These are phyloP conservation scores for Allygus modestus DNA, from an alignment of 2,888 invertebrate genomes.

Conservation along the genomic window DNA sequence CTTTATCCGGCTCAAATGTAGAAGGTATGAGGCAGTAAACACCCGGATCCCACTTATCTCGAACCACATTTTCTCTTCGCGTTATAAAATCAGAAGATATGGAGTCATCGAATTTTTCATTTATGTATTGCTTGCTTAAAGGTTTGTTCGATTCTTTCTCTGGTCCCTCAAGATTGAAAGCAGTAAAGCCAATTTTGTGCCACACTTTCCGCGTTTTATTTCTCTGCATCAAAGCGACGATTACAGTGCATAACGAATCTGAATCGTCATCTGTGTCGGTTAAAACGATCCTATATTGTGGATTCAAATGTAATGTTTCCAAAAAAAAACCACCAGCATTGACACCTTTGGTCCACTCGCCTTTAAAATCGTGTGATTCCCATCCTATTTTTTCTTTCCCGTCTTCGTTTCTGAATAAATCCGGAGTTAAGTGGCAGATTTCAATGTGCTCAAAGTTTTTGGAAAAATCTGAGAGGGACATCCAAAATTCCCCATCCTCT, in stretches of 20 bases:
- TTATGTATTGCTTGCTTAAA: not conserved
- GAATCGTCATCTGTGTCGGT: not conserved
- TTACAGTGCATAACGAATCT: not conserved
- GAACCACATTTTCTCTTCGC: not conserved
- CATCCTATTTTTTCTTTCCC: not conserved
- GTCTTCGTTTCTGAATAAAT: not conserved
- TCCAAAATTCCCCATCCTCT: conserved; percentile 7
- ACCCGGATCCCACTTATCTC: not conserved
- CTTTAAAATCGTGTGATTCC: not conserved
- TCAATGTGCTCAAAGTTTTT: not conserved
- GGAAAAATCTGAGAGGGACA: not conserved
- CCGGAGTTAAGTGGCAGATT: not conserved
- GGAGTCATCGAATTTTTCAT: not conserved
- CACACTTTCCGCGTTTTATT: not conserved
- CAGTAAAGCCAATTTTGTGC: conserved; percentile 14
- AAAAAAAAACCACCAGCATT: not conserved
- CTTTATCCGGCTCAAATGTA: not conserved
- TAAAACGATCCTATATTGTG: not conserved
- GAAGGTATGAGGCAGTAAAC: not conserved
- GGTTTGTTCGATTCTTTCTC: not conserved
- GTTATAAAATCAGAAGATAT: not conserved
- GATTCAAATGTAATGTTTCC: not conserved
- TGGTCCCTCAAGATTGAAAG: not conserved
- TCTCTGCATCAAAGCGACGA: not conserved
- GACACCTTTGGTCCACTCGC: not conserved